Conservation (phyloP, 2,888 invertebrate genomes). For the Lepetodrilus schrolli region DNA sequence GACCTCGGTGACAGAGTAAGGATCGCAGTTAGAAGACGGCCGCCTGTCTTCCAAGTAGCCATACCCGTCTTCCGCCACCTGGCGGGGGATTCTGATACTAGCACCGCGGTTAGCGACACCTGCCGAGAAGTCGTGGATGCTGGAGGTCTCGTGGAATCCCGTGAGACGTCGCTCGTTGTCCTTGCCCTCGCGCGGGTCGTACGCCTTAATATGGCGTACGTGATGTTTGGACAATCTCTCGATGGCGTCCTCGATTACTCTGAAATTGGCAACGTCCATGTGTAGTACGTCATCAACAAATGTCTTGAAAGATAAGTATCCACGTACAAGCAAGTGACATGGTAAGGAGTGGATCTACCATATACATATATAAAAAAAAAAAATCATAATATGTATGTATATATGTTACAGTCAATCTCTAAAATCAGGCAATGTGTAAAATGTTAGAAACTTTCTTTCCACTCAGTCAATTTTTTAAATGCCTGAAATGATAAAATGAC, state of each 20-base stretch:
- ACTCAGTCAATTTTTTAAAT: no score
- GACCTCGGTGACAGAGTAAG: constrained; percentile 72
- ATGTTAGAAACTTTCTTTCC: no score
- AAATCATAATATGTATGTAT: no score
- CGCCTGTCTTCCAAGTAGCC: constrained; percentile 97
- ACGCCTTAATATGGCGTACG: constrained; percentile 93
- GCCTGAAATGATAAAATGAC: no score
- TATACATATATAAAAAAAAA: no score
- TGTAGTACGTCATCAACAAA: no score
- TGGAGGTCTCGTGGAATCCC: constrained; percentile 97
- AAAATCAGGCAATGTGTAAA: no score
- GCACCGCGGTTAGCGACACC: constrained; percentile 93
- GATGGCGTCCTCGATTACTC: constrained; percentile 95
- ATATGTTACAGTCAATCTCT: no score
- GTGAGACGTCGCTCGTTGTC: constrained; percentile 96
- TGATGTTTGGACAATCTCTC: constrained; percentile 94
- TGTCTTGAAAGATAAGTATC: no score
- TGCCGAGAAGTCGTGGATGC: constrained; percentile 96
- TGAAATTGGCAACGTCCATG: no score
- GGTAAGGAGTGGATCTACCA: neutral
- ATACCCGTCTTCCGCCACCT: constrained; percentile 90
- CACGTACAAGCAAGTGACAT: no score
- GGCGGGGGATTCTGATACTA: constrained; percentile 83
- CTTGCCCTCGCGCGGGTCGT: constrained; percentile 95
- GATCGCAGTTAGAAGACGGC: constrained; percentile 76